These are phyloP conservation scores for Gavialis gangeticus DNA, from an alignment of 2,113 vertebrate species.

Conservation along the genomic window DNA sequence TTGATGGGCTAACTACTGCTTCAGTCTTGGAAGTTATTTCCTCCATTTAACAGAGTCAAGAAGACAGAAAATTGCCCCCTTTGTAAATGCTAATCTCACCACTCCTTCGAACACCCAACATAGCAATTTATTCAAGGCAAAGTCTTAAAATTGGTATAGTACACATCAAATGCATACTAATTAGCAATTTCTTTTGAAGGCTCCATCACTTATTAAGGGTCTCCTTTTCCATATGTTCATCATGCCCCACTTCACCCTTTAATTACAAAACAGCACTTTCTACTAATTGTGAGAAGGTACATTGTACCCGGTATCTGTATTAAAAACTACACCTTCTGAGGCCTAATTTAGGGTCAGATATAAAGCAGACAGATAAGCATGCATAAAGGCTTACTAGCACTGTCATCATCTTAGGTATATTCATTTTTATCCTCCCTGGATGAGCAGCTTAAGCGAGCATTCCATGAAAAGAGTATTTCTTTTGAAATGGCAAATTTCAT, in stretches of 20 bases:
- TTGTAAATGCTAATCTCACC: constrained; percentile 86
- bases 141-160: constrained; percentile 84
- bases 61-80: constrained; percentile 85
- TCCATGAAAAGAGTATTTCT: constrained; percentile 34
- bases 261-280: constrained; percentile 80
- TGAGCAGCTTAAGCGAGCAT: neutral
- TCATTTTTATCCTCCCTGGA: neutral
- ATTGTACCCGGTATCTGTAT: constrained; percentile 66
- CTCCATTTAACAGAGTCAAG: constrained; percentile 88
- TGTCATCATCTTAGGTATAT: constrained; percentile 50
- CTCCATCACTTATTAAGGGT: constrained; percentile 78
- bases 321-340: constrained; percentile 75
- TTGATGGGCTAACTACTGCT: constrained; percentile 91
- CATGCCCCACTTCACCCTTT: constrained; percentile 82
- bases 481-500: constrained; percentile 17
- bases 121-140: constrained; percentile 83
- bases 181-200: constrained; percentile 83
- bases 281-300: constrained; percentile 77
- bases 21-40: constrained; percentile 90
- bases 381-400: constrained; percentile 35
- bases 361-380: constrained; percentile 62
- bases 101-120: constrained; percentile 79
- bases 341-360: constrained; percentile 65
- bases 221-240: constrained; percentile 82
- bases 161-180: constrained; percentile 83